Base-by-base conservation (phyloP, 2,113 vertebrate genomes). In the Phalacrocorax carbo region DNA sequence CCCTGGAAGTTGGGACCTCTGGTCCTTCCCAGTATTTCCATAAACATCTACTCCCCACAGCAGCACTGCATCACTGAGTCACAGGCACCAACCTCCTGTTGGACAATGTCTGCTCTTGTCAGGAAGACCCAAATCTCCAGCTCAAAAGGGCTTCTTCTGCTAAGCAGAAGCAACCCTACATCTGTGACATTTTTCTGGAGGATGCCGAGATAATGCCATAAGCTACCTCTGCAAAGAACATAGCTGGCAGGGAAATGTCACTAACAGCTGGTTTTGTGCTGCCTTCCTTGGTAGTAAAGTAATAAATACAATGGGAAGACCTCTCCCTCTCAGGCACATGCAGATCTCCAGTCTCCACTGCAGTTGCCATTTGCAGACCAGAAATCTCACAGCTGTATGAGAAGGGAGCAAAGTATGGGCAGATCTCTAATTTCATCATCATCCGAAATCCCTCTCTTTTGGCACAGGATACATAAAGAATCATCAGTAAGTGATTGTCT, bases 381-480 rank as follows among this genome's bases (percentile, higher is more conserved):
- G 51, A 30, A 52, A 48, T 20, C 70, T 23, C 66, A 36, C 52
- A 51, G 49, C 7, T 69, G 36, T 36, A 21, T 2, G 32, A 78
- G 44, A 32, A 78, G 29, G 46, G 30, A 75, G 23, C 1, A 32
- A 15, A 73, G 49, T 19, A 13, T 0, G 22, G 58, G 29, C 77
- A 57, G 62, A 26, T 18, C 70, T 58, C 66, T 0, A 1, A 4
- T 54, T n/a, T 49, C 48, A 46, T 2, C 42, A 12, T 55, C 1
- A 0, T 1, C 22, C 62, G 7, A 15, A 83, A 42, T 5, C 68
- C 60, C 52, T 52, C 49, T 25, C 52, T 25, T 1, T 3, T 0
- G 20, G 82, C n/a, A 36, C 17, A 49, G 66, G 34, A 20, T 25
- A 55, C 17, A 0, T 15, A 51, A 79, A 36, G 51, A 54, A 17